These are phyloP conservation scores for Mesocricetus auratus DNA, from an alignment of 2,113 vertebrate genomes.

Conservation along the genomic window DNA sequence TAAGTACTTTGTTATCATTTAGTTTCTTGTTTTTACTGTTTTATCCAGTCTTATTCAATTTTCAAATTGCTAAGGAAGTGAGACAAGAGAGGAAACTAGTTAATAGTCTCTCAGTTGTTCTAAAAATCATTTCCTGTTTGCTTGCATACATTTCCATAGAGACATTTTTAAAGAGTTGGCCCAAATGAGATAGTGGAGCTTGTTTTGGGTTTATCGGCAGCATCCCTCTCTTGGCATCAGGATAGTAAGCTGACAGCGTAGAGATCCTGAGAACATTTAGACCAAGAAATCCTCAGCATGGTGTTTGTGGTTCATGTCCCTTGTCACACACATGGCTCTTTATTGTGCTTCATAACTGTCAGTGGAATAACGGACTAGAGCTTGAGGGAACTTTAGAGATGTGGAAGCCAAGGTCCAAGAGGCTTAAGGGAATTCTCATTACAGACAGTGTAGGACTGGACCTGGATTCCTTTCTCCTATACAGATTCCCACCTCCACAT, in stretches of 20 bases:
- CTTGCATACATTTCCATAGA: background rate
- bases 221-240: background rate
- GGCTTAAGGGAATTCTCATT: slow-evolving; percentile 32
- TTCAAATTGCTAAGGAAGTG: background rate
- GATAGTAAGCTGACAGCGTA: background rate
- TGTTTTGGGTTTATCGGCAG: slow-evolving; percentile 8
- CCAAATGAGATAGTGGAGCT: slow-evolving; percentile 17
- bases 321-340: background rate
- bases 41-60: background rate
- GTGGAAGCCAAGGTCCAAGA: background rate
- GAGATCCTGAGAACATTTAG: background rate
- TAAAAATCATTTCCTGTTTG: background rate
- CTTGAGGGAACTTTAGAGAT: background rate
- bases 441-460: background rate
- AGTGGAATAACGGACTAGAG: background rate
- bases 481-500: background rate
- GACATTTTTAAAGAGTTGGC: slow-evolving; percentile 29
- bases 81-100: background rate
- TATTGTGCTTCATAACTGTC: background rate
- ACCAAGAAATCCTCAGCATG: background rate
- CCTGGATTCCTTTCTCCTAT: background rate
- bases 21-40: background rate
- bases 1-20: background rate
- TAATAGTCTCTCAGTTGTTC: background rate
- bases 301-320: background rate